phyloP scores from a whole-genome alignment of 2,888 invertebrate species.

The Leucophenga montana region DNA sequence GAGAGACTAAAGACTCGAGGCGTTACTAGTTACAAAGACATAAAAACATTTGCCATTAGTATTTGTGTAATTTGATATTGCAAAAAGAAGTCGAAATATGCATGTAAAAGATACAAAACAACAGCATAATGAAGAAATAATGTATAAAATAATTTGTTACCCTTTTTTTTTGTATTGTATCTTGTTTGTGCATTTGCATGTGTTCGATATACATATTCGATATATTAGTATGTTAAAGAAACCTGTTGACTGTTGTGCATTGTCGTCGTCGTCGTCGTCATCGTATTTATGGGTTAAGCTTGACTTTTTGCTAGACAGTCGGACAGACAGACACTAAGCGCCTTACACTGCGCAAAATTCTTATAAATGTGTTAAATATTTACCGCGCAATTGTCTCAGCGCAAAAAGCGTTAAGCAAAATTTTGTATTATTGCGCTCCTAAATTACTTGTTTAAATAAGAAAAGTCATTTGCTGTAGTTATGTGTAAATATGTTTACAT shows the following conservation, averaged over 20 bases:
- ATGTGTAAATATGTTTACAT: too few relatives aligned
- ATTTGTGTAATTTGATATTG: conserved; percentile 7
- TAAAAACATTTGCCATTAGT: too few relatives aligned
- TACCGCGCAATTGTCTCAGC: neutral
- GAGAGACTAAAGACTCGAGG: too few relatives aligned
- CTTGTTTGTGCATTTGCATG: too few relatives aligned
- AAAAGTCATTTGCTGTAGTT: too few relatives aligned
- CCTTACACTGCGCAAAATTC: neutral
- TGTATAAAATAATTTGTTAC: neutral
- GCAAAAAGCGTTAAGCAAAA: neutral
- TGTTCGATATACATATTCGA: neutral
- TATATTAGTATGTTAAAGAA: conserved; percentile 6
- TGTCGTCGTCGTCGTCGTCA: neutral
- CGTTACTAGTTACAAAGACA: too few relatives aligned
- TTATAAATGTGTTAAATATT: neutral
- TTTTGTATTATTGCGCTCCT: too few relatives aligned
- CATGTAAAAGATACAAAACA: neutral
- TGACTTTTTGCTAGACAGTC: neutral
- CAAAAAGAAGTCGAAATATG: neutral
- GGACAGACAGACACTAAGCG: conserved; percentile 3
- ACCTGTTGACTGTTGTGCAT: neutral
- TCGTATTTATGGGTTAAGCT: conserved; percentile 17
- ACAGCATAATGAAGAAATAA: neutral
- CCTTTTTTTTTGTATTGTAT: too few relatives aligned
- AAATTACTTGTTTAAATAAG: too few relatives aligned